Conservation (phyloP, 2,797 vertebrate genomes). For the Xiphorhynchus erythropygius region DNA sequence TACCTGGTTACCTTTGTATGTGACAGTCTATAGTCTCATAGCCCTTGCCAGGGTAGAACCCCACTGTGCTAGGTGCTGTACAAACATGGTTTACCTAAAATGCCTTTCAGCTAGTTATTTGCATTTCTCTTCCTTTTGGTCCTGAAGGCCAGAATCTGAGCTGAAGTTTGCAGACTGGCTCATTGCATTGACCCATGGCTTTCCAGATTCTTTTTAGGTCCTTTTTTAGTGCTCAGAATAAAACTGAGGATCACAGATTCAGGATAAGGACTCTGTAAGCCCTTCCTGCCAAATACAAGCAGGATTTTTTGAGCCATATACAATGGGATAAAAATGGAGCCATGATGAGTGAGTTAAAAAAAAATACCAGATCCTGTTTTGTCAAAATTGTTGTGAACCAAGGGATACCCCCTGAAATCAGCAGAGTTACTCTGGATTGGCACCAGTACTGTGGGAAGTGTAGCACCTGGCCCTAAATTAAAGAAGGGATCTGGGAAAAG, state of each 20-base stretch:
- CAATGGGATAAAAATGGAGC: slow-evolving; percentile 11
- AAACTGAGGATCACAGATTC: neutral
- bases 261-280: neutral
- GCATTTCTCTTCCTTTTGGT: neutral
- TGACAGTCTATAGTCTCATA: neutral
- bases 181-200: neutral
- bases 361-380: neutral
- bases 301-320: neutral
- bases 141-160: neutral
- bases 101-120: neutral
- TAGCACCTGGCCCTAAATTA: neutral
- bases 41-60: neutral
- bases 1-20: neutral
- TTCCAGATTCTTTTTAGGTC: neutral
- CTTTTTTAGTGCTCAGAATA: neutral
- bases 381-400: neutral
- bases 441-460: neutral
- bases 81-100: slow-evolving; percentile 15
- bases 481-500: slow-evolving; percentile 3
- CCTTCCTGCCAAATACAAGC: neutral
- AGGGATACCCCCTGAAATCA: neutral
- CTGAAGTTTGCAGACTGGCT: neutral
- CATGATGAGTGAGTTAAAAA: neutral
- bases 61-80: neutral
- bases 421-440: neutral